Percentiles rank a stretch among this genome's conserved stretches.
Evolutionary conservation across 2,888 invertebrate species (phyloP).

Genomic region (Eupsilia transversa): DNA sequence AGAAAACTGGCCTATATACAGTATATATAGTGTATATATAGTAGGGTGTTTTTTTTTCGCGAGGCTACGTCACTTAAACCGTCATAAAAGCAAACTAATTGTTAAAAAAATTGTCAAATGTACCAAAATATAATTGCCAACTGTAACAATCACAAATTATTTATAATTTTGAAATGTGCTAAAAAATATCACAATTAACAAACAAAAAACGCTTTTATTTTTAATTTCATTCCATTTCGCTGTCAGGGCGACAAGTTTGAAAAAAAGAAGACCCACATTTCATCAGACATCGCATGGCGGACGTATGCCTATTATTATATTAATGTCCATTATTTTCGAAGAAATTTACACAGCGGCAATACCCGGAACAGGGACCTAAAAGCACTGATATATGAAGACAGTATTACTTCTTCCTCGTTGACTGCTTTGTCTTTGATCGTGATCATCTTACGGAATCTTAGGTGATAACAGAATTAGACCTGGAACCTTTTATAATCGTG

Average conservation of each 20-base stretch:
- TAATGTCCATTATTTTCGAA: too few species aligned
- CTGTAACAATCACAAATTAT: not conserved
- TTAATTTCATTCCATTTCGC: too few species aligned
- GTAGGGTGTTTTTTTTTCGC: not conserved
- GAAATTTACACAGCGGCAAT: too few species aligned
- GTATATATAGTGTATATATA: too few species aligned
- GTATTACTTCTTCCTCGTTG: constrained; percentile 41
- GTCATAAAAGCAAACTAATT: not conserved
- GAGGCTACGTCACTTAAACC: too few species aligned
- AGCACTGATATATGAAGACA: constrained; percentile 9
- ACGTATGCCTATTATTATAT: too few species aligned
- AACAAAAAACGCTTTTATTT: not conserved
- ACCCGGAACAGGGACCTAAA: too few species aligned
- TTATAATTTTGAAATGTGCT: not conserved
- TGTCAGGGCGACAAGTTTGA: too few species aligned
- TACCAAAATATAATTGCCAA: too few species aligned
- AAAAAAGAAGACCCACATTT: too few species aligned
- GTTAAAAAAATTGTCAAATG: too few species aligned
- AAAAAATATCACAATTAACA: not conserved
- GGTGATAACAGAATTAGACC: constrained; percentile 27
- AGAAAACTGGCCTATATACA: not conserved
- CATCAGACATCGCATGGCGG: too few species aligned
- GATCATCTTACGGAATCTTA: constrained; percentile 22
- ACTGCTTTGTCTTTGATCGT: constrained; percentile 50
- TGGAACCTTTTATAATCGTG: constrained; percentile 7